Base-by-base conservation (phyloP, 2,113 vertebrate genomes). In the Pituophis catenifer region DNA sequence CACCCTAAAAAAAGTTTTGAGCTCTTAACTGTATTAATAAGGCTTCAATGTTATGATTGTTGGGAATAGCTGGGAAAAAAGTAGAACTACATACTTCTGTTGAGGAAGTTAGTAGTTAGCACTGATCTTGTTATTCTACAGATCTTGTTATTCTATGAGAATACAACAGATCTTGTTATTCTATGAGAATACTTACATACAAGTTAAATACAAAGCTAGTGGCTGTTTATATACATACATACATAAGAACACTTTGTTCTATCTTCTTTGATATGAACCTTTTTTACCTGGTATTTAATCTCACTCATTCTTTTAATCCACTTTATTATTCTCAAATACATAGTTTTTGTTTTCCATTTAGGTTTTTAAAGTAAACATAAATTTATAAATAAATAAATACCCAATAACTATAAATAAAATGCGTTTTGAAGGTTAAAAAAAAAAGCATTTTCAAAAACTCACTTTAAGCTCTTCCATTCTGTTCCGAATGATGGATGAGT, bases 381-480 rank as follows among this genome's bases (percentile, higher is more conserved):
- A 81, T 81, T 44, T 81, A 44, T 81, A 81, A 81, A 19, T 81
- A 81, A 8, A 10, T 44, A 81, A 9, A 17, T 81, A 81, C 17
- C 17, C 75, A 44, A 81, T 38, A 81, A 44, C 75, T 44, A 44
- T 81, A 81, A 44, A 81, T 44, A 81, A 44, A 8, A 52, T 21
- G 29, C 3, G n/a, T 7, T n/a, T 59, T 7, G n/a, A 52, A 86
- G 38, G 26, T 93, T n/a, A 50, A 92, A 54, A 33, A n/a, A n/a
- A 24, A 8, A 15, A 92, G 8, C 24, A 57, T 90, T 62, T 62
- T 70, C 1, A 38, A 15, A 85, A n/a, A 57, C 53, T 94, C 94
- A 99, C 99, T 97, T 99, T 99, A 8, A 99, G 98, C 70, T 98
- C 98, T 52, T 99, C 99, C 98, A 99, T 99, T 86, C 98, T 98